These are phyloP conservation scores for Perca schrenkii DNA, from an alignment of 2,113 vertebrate species.

Conservation along the genomic window DNA sequence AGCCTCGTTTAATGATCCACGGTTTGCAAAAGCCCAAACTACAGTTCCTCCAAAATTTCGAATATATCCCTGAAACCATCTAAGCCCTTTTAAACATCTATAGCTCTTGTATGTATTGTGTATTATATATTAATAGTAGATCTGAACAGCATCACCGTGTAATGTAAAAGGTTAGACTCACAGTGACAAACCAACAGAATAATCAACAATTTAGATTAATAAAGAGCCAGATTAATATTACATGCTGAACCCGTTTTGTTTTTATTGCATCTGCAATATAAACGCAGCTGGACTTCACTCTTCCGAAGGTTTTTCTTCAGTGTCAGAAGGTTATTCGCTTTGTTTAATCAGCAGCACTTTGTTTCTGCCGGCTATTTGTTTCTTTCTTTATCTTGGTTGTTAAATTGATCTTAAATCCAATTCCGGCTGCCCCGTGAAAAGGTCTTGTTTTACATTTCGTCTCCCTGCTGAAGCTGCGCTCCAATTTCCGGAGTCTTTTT, in stretches of 20 bases:
- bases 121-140: neutral
- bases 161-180: neutral
- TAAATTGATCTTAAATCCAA: constrained; percentile 18
- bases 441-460: neutral
- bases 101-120: no score
- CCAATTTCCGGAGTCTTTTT: neutral
- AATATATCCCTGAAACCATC: no score
- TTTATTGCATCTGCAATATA: neutral
- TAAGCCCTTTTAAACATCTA: no score
- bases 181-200: neutral
- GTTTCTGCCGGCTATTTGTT: neutral
- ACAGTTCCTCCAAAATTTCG: no score
- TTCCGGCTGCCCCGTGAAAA: neutral
- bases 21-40: no score
- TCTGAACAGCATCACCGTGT: neutral
- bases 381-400: neutral
- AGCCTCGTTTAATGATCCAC: no score
- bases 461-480: neutral
- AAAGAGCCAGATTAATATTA: neutral
- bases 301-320: neutral
- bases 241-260: neutral
- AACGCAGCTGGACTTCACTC: neutral
- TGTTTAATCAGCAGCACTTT: no score
- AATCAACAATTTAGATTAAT: neutral
- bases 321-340: neutral